These are phyloP conservation scores for Bucorvus abyssinicus DNA, from an alignment of 2,797 vertebrate genomes.

Conservation along the genomic window DNA sequence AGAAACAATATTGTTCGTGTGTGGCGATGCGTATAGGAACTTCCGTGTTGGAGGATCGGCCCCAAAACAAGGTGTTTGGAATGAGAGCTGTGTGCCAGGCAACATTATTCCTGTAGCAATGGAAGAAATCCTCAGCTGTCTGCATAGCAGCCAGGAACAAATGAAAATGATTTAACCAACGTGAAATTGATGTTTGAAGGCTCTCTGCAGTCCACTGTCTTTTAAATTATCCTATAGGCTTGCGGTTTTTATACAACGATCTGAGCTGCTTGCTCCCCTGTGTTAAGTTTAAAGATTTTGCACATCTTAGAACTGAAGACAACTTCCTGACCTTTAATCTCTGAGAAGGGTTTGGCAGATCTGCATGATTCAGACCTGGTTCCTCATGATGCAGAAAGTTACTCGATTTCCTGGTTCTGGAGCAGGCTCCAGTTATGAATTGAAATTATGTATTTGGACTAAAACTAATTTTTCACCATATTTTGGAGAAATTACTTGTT, in stretches of 20 bases:
- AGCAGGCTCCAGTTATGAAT: not conserved
- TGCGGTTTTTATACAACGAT: not conserved
- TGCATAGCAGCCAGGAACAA: not conserved
- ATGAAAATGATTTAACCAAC: not conserved
- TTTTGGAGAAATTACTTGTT: not conserved
- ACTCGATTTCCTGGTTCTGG: not conserved
- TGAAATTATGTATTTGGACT: not conserved
- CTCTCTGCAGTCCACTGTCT: not conserved
- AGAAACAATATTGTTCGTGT: accelerated
- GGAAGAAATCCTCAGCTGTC: not conserved
- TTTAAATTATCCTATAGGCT: not conserved
- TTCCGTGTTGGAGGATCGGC: not conserved
- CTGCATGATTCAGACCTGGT: too few relatives aligned
- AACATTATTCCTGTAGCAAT: not conserved
- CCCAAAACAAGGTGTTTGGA: not conserved
- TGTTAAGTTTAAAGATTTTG: not conserved
- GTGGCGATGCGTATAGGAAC: not conserved
- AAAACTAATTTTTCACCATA: not conserved
- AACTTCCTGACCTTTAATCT: not conserved
- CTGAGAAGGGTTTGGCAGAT: not conserved
- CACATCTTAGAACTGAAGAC: not conserved
- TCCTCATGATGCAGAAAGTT: not conserved
- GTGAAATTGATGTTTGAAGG: not conserved
- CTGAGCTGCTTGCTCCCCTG: not conserved
- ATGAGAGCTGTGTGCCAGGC: not conserved